These are phyloP conservation scores for Sinocyclocheilus maitianheensis DNA, from an alignment of 2,113 vertebrate species.

Conservation along the genomic window DNA sequence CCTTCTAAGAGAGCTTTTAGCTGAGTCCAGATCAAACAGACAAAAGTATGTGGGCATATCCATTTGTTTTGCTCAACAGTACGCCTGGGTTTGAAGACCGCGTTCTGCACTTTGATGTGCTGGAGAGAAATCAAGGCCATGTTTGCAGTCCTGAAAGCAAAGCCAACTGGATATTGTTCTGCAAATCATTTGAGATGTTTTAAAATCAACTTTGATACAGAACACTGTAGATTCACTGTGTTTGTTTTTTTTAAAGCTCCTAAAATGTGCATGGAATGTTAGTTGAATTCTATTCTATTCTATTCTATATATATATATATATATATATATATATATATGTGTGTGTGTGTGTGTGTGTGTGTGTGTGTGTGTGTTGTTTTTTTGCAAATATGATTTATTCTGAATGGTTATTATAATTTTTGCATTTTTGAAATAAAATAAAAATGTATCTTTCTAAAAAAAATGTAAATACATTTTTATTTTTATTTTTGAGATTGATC, in stretches of 20 bases:
- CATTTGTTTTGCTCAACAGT: slow-evolving; percentile 26
- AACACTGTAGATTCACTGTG: neutral
- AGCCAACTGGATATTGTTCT: neutral
- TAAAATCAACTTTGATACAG: neutral
- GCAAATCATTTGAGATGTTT: neutral
- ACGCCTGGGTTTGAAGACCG: slow-evolving; percentile 2
- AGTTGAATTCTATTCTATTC: too few species aligned
- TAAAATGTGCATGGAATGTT: neutral
- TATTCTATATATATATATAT: too few species aligned
- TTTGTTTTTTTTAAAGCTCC: neutral
- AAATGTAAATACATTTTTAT: too few species aligned
- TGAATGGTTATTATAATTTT: too few species aligned
- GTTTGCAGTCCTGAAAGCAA: slow-evolving; percentile 15
- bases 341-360: too few species aligned
- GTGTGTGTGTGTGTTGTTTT: too few species aligned
- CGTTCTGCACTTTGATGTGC: neutral
- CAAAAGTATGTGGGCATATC: slow-evolving; percentile 5
- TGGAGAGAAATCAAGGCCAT: slow-evolving; percentile 18
- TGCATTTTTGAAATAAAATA: too few species aligned
- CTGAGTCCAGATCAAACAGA: slow-evolving; percentile 15
- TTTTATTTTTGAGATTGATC: too few species aligned
- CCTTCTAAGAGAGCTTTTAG: slow-evolving; percentile 9
- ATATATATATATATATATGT: too few species aligned
- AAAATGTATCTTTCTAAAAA: too few species aligned
- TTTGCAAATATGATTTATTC: too few species aligned